Evolutionary conservation across 2,888 invertebrate species (phyloP).

Genomic region (Biston stratarius): DNA sequence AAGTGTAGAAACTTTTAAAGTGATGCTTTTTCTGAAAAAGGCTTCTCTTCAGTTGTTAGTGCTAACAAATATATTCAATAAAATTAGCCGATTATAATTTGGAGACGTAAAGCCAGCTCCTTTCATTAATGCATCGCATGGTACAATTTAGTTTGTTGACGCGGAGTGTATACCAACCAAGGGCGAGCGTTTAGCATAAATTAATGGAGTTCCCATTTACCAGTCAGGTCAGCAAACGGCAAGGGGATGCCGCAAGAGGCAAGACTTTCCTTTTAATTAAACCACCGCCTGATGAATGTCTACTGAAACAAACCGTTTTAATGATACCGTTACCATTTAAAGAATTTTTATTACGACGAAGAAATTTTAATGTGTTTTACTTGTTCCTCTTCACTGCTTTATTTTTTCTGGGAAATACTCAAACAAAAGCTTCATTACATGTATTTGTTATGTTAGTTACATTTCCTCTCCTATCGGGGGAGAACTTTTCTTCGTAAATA

Average conservation of each 20-base stretch:
- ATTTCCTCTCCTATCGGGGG: conserved; percentile 5
- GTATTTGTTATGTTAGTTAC: conserved; percentile 18
- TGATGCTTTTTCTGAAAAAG: conserved; percentile 3
- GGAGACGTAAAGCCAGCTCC: neutral
- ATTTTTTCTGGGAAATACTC: conserved; percentile 20
- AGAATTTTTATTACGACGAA: conserved; percentile 39
- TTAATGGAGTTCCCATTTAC: conserved; percentile 58
- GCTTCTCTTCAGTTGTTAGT: conserved; percentile 6
- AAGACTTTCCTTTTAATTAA: conserved; percentile 66
- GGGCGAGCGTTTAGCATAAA: conserved; percentile 54
- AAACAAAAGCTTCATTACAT: conserved; percentile 16
- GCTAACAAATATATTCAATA: no score
- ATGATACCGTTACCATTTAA: conserved; percentile 53
- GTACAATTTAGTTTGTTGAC: conserved; percentile 46
- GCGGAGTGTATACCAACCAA: conserved; percentile 21
- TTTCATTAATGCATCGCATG: conserved; percentile 29
- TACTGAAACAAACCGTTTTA: conserved; percentile 61
- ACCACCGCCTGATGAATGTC: conserved; percentile 62
- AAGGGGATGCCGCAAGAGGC: conserved; percentile 56
- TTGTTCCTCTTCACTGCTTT: conserved; percentile 23
- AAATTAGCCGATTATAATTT: conserved; percentile 16
- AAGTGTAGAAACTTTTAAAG: neutral
- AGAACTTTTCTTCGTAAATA: conserved; percentile 32
- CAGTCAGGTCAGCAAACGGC: conserved; percentile 56
- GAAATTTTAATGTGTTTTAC: conserved; percentile 37